These are phyloP conservation scores for Stramonita haemastoma DNA, from an alignment of 2,888 invertebrate species.

Conservation along the genomic window DNA sequence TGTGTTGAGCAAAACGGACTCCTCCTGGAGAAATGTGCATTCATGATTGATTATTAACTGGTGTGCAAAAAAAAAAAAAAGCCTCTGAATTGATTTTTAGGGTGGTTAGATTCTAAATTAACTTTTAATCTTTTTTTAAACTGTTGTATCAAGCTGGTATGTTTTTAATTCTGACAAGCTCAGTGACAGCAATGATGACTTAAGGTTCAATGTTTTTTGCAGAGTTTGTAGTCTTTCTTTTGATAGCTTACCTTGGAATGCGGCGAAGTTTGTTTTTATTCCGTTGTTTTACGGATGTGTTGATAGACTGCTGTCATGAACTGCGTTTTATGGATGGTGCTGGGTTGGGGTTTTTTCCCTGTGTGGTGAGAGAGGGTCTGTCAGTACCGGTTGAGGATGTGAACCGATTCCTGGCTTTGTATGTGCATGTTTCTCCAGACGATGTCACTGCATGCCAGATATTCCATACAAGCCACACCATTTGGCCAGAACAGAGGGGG, in stretches of 20 bases:
- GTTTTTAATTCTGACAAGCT: not conserved
- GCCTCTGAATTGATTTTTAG: not conserved
- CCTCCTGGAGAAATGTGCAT: not conserved
- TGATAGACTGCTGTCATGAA: not conserved
- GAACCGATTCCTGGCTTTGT: too few species aligned
- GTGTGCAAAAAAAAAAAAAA: not conserved
- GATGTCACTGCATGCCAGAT: too few species aligned
- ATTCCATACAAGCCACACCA: too few species aligned
- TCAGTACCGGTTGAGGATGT: too few species aligned
- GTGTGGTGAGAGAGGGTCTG: too few species aligned
- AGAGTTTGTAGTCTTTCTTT: not conserved
- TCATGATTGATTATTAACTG: not conserved
- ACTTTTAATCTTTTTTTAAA: not conserved
- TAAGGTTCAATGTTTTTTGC: not conserved
- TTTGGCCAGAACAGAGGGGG: too few species aligned
- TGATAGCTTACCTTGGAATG: not conserved
- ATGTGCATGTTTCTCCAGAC: too few species aligned
- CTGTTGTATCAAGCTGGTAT: not conserved
- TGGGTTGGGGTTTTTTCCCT: not conserved
- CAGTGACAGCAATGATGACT: not conserved
- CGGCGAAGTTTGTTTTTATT: not conserved
- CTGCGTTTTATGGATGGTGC: constrained; percentile 2
- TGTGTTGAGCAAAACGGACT: not conserved
- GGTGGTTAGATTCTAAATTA: too few species aligned
- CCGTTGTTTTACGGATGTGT: not conserved